Conservation (phyloP, 1,140 invertebrate genomes). For the Lethocerus indicus region DNA sequence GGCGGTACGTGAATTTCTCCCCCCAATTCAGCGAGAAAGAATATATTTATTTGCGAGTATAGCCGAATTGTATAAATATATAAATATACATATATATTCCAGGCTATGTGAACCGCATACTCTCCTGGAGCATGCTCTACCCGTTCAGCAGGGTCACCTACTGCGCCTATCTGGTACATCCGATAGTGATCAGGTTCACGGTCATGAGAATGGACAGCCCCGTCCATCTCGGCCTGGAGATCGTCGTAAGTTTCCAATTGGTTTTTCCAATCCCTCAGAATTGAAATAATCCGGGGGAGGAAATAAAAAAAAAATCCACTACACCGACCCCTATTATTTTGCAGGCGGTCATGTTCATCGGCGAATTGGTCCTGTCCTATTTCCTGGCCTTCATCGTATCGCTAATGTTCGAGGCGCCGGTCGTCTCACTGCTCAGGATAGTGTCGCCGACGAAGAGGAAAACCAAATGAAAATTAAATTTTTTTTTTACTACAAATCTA, state of each 20-base stretch:
- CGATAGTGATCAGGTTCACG: conserved; percentile 54
- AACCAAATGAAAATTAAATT: conserved; percentile 22
- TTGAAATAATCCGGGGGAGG: no score
- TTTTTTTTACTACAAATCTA: no score
- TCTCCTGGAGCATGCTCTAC: conserved; percentile 59
- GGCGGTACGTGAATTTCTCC: conserved; percentile 37
- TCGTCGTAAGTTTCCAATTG: conserved; percentile 37
- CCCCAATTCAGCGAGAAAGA: no score
- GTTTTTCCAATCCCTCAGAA: neutral
- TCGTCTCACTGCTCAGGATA: conserved; percentile 71
- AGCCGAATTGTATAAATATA: neutral
- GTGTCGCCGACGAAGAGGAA: conserved; percentile 42
- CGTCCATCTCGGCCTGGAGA: conserved; percentile 54
- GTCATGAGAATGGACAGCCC: conserved; percentile 61
- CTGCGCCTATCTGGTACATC: conserved; percentile 67
- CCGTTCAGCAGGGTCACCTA: conserved; percentile 71
- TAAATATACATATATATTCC: conserved; percentile 20
- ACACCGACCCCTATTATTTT: conserved; percentile 19
- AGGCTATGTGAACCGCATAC: conserved; percentile 43
- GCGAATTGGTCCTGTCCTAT: conserved; percentile 57
- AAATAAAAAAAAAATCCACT: no score
- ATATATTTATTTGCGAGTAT: no score
- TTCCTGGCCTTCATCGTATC: conserved; percentile 59
- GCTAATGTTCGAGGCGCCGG: conserved; percentile 61
- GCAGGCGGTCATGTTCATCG: conserved; percentile 44